Evolutionary conservation across 2,797 vertebrate species (phyloP), one percentile per base, ranked within the genome.

Genomic region (Erpetoichthys calabaricus): DNA sequence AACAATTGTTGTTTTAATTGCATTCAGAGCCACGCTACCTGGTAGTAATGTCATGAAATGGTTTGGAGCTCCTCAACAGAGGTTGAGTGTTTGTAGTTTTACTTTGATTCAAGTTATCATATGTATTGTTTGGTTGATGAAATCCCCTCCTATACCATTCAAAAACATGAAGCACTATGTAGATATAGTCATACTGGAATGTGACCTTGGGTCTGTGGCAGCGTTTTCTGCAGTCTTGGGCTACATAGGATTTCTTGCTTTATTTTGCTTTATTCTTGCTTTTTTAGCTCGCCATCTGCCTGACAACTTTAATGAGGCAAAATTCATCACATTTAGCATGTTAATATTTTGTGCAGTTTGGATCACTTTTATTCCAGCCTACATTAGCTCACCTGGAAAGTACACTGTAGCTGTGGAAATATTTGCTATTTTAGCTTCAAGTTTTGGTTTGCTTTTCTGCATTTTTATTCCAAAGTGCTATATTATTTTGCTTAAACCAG

Each of bases 391-490:
- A 44, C 81, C 81, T 6, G 81, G 82, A 53, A 85, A 86, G 63
- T 83, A 80, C 45, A 82, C 80, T 8, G 81, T 83, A 3, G 82
- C 79, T n/a, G 81, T 83, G 43, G 85, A 87, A 67, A 74, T 83
- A 52, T 86, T 87, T 68, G 81, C 82, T 44, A 84, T 79, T 45
- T 62, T 85, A 59, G 75, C 78, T 10, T 85, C 82, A 3, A 78
- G 78, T 68, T 87, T 81, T 65, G 82, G 83, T 4, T 65, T 86
- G 5, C 63, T 86, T 56, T 41, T 84, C 1, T 85, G 77, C 47
- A 83, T 86, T 46, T 86, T 84, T 78, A 59, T 68, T 1, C 82
- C 82, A 3, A 86, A 85, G 75, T 86, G 82, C 71, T 85, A 77
- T 41, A 79, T 84, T 0, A 82, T 86, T 61, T 62, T 86, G 60